Conservation (phyloP, 2,113 vertebrate species). For the Notothenia rossii region DNA sequence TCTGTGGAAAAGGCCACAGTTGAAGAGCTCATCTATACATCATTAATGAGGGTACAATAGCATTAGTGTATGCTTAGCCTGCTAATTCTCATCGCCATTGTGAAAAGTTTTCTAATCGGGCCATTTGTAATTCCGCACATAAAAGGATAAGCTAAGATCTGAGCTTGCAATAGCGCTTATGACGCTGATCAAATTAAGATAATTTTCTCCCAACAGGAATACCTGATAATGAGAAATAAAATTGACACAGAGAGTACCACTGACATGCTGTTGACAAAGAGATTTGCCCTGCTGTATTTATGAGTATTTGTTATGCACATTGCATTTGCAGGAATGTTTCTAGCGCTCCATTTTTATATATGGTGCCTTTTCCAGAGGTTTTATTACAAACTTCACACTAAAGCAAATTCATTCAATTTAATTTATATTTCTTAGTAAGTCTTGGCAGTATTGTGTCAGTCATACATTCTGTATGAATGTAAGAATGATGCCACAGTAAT, state of each 20-base stretch:
- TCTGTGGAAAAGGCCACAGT: slow-evolving; percentile 64
- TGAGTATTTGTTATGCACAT: slow-evolving; percentile 49
- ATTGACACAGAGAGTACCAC: slow-evolving; percentile 48
- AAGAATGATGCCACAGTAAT: slow-evolving; percentile 68
- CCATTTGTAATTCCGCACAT: slow-evolving; percentile 72
- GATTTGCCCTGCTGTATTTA: slow-evolving; percentile 55
- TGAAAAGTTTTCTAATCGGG: slow-evolving; percentile 74
- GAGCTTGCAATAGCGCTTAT: slow-evolving; percentile 59
- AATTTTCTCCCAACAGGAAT: slow-evolving; percentile 68
- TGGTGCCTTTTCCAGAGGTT: slow-evolving; percentile 23
- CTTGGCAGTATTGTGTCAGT: slow-evolving; percentile 59
- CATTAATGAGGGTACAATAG: slow-evolving; percentile 81
- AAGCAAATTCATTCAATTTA: slow-evolving; percentile 30
- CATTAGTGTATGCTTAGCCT: slow-evolving; percentile 76
- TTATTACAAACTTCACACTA: slow-evolving; percentile 44
- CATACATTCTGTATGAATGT: slow-evolving; percentile 60
- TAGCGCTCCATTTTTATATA: slow-evolving; percentile 42
- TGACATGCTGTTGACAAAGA: slow-evolving; percentile 71
- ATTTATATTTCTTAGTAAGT: slow-evolving; percentile 48
- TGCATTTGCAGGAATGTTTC: slow-evolving; percentile 47
- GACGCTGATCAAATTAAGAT: slow-evolving; percentile 75
- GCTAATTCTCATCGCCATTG: slow-evolving; percentile 75
- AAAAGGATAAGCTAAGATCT: slow-evolving; percentile 73
- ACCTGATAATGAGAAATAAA: slow-evolving; percentile 72
- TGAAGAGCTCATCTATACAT: slow-evolving; percentile 75